Evolutionary conservation across 2,113 vertebrate species (phyloP).

Genomic region (Pogonocichla stellata): DNA sequence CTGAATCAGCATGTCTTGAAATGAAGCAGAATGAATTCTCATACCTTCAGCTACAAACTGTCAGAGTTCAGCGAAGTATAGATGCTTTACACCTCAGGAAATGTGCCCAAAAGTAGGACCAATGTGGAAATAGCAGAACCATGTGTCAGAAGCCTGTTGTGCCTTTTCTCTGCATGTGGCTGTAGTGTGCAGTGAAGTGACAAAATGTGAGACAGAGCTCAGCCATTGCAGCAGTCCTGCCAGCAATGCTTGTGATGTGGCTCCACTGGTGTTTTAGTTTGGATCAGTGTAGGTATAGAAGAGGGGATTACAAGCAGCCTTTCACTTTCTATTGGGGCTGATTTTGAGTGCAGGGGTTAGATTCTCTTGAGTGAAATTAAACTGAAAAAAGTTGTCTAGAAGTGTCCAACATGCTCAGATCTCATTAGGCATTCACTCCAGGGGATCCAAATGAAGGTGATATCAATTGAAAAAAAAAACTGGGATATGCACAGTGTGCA

Average conservation of each 20-base stretch:
- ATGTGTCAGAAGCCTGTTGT: background rate
- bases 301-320: too few species aligned
- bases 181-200: background rate
- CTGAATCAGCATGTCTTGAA: background rate
- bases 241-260: rapidly evolving
- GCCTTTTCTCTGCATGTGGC: background rate
- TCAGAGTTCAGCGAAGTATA: background rate
- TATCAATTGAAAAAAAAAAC: background rate
- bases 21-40: background rate
- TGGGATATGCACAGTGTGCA: background rate
- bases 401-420: background rate
- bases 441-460: background rate
- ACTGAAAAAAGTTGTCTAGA: background rate
- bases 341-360: background rate
- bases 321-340: background rate
- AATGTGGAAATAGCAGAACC: background rate
- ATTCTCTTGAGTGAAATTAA: background rate
- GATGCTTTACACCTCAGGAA: background rate
- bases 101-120: background rate
- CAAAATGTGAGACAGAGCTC: background rate
- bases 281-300: background rate
- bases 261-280: background rate
- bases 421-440: background rate
- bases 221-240: background rate
- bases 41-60: background rate